Conservation (phyloP, 2,113 vertebrate species). For the Nothocercus nigrocapillus region DNA sequence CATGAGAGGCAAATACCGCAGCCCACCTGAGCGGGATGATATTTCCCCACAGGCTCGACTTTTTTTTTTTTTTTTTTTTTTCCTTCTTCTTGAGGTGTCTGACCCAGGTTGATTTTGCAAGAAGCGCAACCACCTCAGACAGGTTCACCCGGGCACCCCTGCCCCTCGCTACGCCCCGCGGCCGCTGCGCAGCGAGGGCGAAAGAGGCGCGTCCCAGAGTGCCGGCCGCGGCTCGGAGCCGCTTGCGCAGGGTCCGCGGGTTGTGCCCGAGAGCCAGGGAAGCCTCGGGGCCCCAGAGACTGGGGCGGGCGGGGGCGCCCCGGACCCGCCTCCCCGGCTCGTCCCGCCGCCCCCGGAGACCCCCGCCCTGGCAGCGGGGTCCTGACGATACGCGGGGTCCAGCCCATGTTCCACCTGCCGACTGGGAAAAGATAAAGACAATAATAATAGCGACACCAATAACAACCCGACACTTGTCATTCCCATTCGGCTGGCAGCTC, state of each 20-base stretch:
- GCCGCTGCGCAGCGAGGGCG: neutral
- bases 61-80: neutral
- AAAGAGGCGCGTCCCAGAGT: neutral
- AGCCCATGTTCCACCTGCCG: neutral
- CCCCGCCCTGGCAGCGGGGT: rapidly evolving
- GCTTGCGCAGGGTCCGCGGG: neutral
- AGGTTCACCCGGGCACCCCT: neutral
- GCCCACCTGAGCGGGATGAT: neutral
- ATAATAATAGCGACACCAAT: too few species aligned
- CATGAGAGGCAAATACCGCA: neutral
- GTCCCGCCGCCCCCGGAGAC: neutral
- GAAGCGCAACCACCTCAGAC: neutral
- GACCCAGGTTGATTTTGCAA: neutral
- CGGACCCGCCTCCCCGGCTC: neutral
- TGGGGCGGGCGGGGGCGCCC: neutral
- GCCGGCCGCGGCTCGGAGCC: neutral
- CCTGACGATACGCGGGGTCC: neutral
- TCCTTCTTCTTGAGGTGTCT: neutral
- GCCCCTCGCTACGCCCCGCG: rapidly evolving
- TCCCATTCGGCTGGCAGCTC: neutral
- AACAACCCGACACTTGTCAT: too few species aligned
- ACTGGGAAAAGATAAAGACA: neutral
- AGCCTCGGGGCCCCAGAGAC: neutral
- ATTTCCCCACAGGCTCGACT: neutral
- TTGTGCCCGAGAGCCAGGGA: neutral